Conservation (phyloP, 2,113 vertebrate genomes). For the Lota lota region DNA sequence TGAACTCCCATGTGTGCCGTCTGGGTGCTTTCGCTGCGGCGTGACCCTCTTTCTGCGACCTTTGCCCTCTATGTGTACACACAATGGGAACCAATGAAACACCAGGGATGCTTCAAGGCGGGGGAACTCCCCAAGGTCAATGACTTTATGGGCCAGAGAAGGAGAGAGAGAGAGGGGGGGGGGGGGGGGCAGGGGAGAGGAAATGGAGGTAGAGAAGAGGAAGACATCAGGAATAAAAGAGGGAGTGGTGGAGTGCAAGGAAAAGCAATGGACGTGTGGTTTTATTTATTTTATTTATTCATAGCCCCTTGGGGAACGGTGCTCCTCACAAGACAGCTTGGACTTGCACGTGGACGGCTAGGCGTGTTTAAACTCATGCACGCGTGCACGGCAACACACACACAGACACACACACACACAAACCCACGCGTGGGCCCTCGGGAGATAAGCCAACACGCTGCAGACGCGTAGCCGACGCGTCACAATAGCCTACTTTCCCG, state of each 20-base stretch:
- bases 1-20: constrained; percentile 43
- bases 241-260: constrained; percentile 5
- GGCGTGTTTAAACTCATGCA: neutral
- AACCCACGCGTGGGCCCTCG: neutral
- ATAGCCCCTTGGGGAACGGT: too few relatives aligned
- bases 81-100: constrained; percentile 63
- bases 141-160: constrained; percentile 42
- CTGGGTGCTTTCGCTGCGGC: constrained; percentile 52
- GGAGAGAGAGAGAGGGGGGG: constrained; percentile 5
- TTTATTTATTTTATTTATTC: neutral
- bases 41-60: constrained; percentile 46
- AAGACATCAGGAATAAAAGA: neutral
- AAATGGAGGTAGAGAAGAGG: constrained; percentile 17
- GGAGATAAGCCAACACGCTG: neutral
- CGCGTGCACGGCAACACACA: neutral
- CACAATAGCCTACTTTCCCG: constrained; percentile 51
- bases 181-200: neutral
- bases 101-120: constrained; percentile 52
- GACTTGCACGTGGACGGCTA: too few relatives aligned
- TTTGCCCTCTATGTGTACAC: constrained; percentile 53
- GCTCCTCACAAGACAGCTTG: too few relatives aligned
- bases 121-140: constrained; percentile 53
- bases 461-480: constrained; percentile 3
- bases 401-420: constrained; percentile 24
- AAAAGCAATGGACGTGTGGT: neutral